Conservation (phyloP, 2,797 vertebrate species). For the Iguana delicatissima region DNA sequence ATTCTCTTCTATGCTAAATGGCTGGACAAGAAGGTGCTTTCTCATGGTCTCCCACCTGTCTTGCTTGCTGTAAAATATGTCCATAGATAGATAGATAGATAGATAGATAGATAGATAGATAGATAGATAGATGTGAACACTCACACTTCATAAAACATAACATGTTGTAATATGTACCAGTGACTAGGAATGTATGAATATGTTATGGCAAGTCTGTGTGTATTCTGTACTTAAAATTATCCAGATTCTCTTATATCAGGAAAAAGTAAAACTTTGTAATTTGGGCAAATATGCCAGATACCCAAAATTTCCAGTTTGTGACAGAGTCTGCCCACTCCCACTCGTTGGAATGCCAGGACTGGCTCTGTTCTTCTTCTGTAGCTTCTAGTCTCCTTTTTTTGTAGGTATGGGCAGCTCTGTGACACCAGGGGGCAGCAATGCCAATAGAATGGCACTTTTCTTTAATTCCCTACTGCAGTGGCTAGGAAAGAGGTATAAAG, state of each 20-base stretch:
- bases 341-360: background rate
- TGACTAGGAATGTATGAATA: background rate
- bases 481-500: background rate
- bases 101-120: too few species aligned
- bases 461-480: background rate
- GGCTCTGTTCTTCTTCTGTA: background rate
- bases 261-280: background rate
- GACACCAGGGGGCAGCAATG: background rate
- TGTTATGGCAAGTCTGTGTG: background rate
- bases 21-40: constrained; percentile 3
- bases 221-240: background rate
- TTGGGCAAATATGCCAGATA: background rate
- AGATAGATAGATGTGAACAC: too few species aligned
- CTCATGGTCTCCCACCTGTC: background rate
- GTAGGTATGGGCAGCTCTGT: background rate
- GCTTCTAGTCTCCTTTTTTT: background rate
- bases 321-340: too few species aligned
- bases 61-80: background rate
- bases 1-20: constrained; percentile 49
- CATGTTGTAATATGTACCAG: too few species aligned
- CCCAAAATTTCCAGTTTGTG: background rate
- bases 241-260: background rate
- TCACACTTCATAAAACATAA: too few species aligned
- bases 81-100: fast-evolving
- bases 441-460: background rate